Percentiles rank a stretch among this genome's conserved stretches.
phyloP scores from a whole-genome alignment of 2,797 vertebrate species.

The Oryzias sinensis region DNA sequence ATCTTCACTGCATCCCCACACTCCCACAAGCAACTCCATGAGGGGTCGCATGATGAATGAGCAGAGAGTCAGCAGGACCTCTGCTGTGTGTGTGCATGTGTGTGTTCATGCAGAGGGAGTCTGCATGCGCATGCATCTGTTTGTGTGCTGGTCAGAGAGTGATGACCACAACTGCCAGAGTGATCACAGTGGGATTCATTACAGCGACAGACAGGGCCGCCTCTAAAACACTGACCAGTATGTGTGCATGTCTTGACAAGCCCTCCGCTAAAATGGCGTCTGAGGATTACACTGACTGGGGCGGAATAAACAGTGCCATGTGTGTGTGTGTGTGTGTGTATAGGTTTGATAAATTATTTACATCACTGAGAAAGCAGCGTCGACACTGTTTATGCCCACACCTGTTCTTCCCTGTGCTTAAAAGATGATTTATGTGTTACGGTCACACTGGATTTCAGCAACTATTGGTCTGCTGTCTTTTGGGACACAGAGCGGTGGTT shows the following conservation, averaged over 20 bases:
- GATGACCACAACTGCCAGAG: conserved; percentile 88
- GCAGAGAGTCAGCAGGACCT: conserved; percentile 72
- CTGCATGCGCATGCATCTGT: conserved; percentile 19
- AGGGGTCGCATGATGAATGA: conserved; percentile 91
- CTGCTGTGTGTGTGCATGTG: conserved; percentile 35
- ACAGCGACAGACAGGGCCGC: conserved; percentile 87
- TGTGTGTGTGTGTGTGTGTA: conserved; percentile 70
- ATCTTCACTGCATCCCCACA: conserved; percentile 82
- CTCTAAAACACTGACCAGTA: conserved; percentile 76
- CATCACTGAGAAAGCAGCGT: conserved; percentile 88
- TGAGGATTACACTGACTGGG: conserved; percentile 87
- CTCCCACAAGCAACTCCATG: conserved; percentile 90
- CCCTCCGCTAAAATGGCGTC: conserved; percentile 85
- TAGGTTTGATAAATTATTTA: conserved; percentile 99
- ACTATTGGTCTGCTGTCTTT: conserved; percentile 86
- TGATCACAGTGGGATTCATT: conserved; percentile 92
- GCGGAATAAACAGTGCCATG: conserved; percentile 90
- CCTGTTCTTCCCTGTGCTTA: conserved; percentile 92
- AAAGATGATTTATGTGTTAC: conserved; percentile 99
- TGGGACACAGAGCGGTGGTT: conserved; percentile 95
- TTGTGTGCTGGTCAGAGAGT: conserved; percentile 77
- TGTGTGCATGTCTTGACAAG: conserved; percentile 72
- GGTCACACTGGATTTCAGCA: conserved; percentile 93
- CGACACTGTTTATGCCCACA: conserved; percentile 94
- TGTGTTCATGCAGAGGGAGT: conserved; percentile 11